Evolutionary conservation across 2,113 vertebrate genomes (phyloP).

Genomic region (Albula goreensis): DNA sequence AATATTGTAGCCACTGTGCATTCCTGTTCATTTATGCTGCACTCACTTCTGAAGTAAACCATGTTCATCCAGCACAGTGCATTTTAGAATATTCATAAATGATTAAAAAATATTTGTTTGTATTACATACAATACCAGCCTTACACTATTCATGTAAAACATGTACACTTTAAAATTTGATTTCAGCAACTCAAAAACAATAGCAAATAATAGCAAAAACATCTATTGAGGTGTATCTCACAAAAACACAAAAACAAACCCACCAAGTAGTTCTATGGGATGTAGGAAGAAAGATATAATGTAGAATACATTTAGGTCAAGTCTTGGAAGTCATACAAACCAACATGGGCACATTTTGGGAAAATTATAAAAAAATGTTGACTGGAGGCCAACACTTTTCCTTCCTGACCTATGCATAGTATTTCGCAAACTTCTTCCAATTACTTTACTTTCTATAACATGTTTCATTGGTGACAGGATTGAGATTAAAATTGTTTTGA

Average conservation of each 20-base stretch:
- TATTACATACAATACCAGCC: background rate
- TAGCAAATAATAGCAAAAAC: background rate
- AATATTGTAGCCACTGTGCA: background rate
- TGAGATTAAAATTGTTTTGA: background rate
- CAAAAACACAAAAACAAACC: background rate
- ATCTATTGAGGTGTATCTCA: background rate
- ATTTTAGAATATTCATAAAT: background rate
- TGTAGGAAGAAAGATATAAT: background rate
- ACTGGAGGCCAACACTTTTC: background rate
- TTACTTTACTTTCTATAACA: background rate
- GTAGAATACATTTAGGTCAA: background rate
- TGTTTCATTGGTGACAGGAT: background rate
- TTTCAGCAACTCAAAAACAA: too few relatives aligned
- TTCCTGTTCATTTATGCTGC: background rate
- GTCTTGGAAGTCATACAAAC: background rate
- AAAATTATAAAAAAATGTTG: background rate
- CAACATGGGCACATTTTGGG: slow-evolving; percentile 7
- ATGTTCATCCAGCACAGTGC: background rate
- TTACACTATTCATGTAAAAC: background rate
- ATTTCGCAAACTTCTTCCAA: background rate
- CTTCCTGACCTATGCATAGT: background rate
- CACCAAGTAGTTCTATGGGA: background rate
- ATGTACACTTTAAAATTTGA: background rate
- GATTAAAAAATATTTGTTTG: background rate
- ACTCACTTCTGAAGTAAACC: background rate